A percentile compares a stretch with the other conserved stretches of the same genome.
phyloP scores from a whole-genome alignment of 2,113 vertebrate species.

The Cyprinodon tularosa region DNA sequence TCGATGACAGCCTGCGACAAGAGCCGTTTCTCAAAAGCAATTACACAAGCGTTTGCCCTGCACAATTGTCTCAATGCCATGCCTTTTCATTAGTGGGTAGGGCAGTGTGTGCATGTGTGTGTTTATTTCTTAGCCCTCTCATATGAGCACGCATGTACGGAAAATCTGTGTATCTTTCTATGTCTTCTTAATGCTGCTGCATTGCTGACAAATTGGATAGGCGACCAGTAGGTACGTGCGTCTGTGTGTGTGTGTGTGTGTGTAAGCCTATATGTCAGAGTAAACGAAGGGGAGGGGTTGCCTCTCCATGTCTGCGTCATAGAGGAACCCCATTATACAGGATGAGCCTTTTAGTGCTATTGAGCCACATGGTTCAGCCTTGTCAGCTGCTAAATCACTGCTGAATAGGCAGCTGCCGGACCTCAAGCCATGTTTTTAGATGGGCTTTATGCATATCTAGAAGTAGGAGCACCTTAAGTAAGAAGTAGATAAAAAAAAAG shows the following conservation, averaged over 20 bases:
- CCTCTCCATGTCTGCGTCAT: slow-evolving; percentile 69
- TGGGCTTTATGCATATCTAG: slow-evolving; percentile 16
- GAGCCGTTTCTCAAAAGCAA: slow-evolving; percentile 70
- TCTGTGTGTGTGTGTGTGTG: slow-evolving; percentile 37
- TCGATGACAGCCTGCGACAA: slow-evolving; percentile 66
- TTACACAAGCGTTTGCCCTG: slow-evolving; percentile 73
- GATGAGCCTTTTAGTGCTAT: slow-evolving; percentile 82
- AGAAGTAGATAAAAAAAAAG: too few species aligned
- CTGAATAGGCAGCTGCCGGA: slow-evolving; percentile 58
- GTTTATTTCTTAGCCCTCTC: neutral
- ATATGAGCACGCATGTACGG: neutral
- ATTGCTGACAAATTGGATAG: slow-evolving; percentile 39
- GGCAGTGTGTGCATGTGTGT: slow-evolving; percentile 9
- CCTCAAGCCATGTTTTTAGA: slow-evolving; percentile 30
- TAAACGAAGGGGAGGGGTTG: slow-evolving; percentile 41
- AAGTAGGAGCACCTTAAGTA: neutral
- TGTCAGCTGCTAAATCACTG: slow-evolving; percentile 73
- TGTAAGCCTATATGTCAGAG: slow-evolving; percentile 49
- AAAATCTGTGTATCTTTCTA: slow-evolving; percentile 12
- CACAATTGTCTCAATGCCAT: slow-evolving; percentile 48
- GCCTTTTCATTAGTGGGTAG: slow-evolving; percentile 68
- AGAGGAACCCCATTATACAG: slow-evolving; percentile 77
- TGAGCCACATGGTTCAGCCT: slow-evolving; percentile 64
- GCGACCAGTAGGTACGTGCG: slow-evolving; percentile 33
- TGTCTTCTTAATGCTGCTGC: slow-evolving; percentile 7